Evolutionary conservation across 2,888 invertebrate species (phyloP).

Genomic region (Pycnomerus fuliginosus): DNA sequence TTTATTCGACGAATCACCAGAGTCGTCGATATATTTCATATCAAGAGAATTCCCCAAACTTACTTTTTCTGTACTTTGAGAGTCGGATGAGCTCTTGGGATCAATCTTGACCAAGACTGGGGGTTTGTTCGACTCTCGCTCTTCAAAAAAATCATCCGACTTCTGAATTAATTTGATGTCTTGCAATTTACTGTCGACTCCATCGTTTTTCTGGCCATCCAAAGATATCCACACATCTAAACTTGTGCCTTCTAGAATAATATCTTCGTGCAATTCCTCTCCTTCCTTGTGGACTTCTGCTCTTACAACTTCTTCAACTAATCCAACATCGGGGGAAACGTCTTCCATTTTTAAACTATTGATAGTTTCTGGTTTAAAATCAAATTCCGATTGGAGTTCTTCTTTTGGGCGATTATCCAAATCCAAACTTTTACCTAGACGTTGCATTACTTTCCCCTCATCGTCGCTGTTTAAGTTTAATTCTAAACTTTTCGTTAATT

Average conservation of each 20-base stretch:
- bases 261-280: conserved; percentile 40
- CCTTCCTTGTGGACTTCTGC: conserved; percentile 38
- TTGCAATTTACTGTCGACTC: conserved; percentile 42
- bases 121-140: conserved; percentile 44
- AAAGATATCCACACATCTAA: conserved; percentile 54
- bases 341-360: conserved; percentile 32
- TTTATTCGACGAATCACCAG: conserved; percentile 50
- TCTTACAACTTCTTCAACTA: conserved; percentile 35
- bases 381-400: conserved; percentile 43
- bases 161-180: conserved; percentile 48
- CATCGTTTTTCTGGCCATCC: conserved; percentile 47
- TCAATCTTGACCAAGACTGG: conserved; percentile 49
- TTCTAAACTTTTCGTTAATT: conserved; percentile 65
- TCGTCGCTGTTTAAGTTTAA: conserved; percentile 56
- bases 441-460: conserved; percentile 43
- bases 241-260: conserved; percentile 52
- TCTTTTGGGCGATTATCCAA: conserved; percentile 45
- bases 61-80: conserved; percentile 47
- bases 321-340: conserved; percentile 43
- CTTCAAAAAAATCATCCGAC: conserved; percentile 53
- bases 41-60: conserved; percentile 52
- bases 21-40: conserved; percentile 52
- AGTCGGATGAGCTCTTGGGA: conserved; percentile 50
- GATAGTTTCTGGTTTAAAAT: conserved; percentile 45
- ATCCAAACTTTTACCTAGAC: conserved; percentile 52